A percentile compares a stretch with the other conserved stretches of the same genome.
Evolutionary conservation across 1,140 invertebrate species (phyloP).

Genomic region (Drosophila nikananu): DNA sequence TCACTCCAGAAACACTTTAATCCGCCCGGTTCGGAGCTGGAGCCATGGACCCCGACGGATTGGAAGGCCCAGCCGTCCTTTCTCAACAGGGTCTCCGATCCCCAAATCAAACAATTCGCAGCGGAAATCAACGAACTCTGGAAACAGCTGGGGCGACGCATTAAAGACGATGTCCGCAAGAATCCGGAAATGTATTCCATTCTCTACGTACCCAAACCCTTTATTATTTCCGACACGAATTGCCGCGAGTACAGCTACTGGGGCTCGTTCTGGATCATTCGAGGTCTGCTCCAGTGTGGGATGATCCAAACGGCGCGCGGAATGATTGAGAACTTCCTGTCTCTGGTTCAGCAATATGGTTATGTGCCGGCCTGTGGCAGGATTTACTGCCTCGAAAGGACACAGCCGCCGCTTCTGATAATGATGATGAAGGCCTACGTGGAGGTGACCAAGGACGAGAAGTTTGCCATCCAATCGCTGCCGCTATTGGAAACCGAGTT

Average conservation of each 20-base stretch:
- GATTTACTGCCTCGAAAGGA: slow-evolving; percentile 92
- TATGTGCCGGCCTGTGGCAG: slow-evolving; percentile 95
- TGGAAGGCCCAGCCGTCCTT: slow-evolving; percentile 90
- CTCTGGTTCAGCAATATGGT: slow-evolving; percentile 91
- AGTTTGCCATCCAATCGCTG: slow-evolving; percentile 90
- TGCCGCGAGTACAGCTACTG: slow-evolving; percentile 97
- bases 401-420: slow-evolving; percentile 94
- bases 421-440: slow-evolving; percentile 94
- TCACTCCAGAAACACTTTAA: slow-evolving; percentile 87
- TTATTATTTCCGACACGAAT: slow-evolving; percentile 95
- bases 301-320: slow-evolving; percentile 92
- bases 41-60: slow-evolving; percentile 90
- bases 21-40: slow-evolving; percentile 90
- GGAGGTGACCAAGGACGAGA: slow-evolving; percentile 89
- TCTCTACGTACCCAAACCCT: slow-evolving; percentile 94
- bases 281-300: slow-evolving; percentile 93
- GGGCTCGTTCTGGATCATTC: slow-evolving; percentile 97
- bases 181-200: slow-evolving; percentile 93
- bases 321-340: slow-evolving; percentile 93
- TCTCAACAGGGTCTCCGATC: slow-evolving; percentile 89
- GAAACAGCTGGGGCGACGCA: slow-evolving; percentile 93
- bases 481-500: slow-evolving; percentile 92
- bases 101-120: slow-evolving; percentile 88
- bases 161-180: slow-evolving; percentile 90
- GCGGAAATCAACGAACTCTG: slow-evolving; percentile 90